These are phyloP conservation scores for Oophaga pumilio DNA, from an alignment of 2,113 vertebrate species.

Conservation along the genomic window DNA sequence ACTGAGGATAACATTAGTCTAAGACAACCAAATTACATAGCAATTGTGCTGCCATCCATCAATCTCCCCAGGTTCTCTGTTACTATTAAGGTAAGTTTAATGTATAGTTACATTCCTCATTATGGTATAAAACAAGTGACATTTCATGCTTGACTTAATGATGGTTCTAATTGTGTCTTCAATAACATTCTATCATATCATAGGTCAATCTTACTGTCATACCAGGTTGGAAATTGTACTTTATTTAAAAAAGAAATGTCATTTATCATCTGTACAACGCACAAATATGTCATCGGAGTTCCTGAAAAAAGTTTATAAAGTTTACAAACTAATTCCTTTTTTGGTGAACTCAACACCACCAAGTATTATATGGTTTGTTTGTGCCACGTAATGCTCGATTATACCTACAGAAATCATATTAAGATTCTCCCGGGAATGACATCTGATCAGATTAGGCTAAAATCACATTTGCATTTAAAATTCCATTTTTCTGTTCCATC, in stretches of 20 bases:
- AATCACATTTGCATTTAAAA: no score
- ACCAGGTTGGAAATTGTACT: not conserved
- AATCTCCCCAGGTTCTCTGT: conserved; percentile 10
- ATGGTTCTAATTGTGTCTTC: conserved; percentile 35
- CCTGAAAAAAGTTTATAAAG: not conserved
- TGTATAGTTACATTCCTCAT: conserved; percentile 40
- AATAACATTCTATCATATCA: not conserved
- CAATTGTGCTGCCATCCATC: conserved; percentile 45
- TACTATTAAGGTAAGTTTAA: conserved; percentile 37
- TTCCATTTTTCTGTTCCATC: no score
- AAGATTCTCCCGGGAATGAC: no score
- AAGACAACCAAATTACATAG: conserved; percentile 47
- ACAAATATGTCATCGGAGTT: not conserved
- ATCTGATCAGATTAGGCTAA: no score
- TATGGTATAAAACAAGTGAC: conserved; percentile 30
- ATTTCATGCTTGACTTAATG: conserved; percentile 35
- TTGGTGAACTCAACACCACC: no score
- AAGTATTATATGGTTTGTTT: no score
- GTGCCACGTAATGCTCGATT: no score
- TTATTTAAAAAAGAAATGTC: not conserved
- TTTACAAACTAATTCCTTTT: no score
- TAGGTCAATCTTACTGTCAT: conserved; percentile 2
- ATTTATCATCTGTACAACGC: not conserved
- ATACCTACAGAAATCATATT: no score
- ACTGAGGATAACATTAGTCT: conserved; percentile 35